Conservation (phyloP, 2,797 vertebrate species). For the Gymnoscopelus microlampas region DNA sequence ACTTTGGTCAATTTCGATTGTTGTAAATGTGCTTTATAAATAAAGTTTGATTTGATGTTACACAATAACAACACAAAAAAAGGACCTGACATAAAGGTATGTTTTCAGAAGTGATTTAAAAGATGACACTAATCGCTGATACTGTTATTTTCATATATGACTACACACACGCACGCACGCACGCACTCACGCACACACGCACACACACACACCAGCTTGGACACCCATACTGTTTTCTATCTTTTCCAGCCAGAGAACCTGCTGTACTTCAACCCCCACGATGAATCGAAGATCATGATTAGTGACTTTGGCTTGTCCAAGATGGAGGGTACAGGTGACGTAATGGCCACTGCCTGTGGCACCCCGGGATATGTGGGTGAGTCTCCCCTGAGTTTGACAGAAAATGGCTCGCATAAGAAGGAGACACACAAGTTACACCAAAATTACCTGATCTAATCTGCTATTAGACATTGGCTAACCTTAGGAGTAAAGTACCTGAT, state of each 20-base stretch:
- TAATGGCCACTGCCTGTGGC: slow-evolving; percentile 96
- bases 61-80: no score
- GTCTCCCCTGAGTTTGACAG: slow-evolving; percentile 47
- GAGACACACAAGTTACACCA: slow-evolving; percentile 44
- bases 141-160: neutral
- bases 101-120: no score
- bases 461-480: slow-evolving; percentile 49
- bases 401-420: slow-evolving; percentile 51
- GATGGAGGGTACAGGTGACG: slow-evolving; percentile 95
- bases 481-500: neutral
- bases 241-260: slow-evolving; percentile 90
- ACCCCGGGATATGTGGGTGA: slow-evolving; percentile 97
- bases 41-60: no score
- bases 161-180: neutral
- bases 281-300: slow-evolving; percentile 98
- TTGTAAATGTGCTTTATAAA: no score
- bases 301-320: slow-evolving; percentile 96
- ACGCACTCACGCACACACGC: slow-evolving; percentile 1
- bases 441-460: slow-evolving; percentile 55
- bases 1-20: no score
- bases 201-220: neutral
- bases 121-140: no score
- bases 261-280: slow-evolving; percentile 93
- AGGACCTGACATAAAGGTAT: no score
- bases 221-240: neutral